Percentiles rank a stretch among this genome's conserved stretches.
phyloP scores from a whole-genome alignment of 1,140 invertebrate genomes.

The Matsumurasca onukii region DNA sequence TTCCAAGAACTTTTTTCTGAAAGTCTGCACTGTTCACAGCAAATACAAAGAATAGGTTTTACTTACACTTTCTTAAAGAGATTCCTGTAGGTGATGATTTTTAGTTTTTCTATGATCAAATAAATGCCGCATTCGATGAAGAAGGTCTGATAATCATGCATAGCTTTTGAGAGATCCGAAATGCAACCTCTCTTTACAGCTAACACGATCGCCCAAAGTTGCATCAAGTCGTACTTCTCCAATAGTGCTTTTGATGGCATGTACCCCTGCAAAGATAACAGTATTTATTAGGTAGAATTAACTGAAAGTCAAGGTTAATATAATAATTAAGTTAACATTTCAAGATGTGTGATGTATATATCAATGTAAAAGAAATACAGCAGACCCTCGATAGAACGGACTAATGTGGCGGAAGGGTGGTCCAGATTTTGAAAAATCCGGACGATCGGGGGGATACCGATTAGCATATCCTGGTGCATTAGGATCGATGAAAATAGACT shows the following conservation, averaged over 20 bases:
- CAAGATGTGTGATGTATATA: background rate
- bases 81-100: slow-evolving; percentile 93
- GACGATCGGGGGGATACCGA: no score
- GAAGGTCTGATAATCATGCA: slow-evolving; percentile 85
- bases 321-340: background rate
- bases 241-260: slow-evolving; percentile 81
- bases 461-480: no score
- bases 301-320: background rate
- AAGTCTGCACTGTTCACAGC: background rate
- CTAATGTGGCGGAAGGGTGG: no score
- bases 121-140: slow-evolving; percentile 96
- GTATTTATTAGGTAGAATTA: background rate
- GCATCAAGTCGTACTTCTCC: slow-evolving; percentile 85
- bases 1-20: background rate
- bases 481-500: no score
- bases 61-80: slow-evolving; percentile 92
- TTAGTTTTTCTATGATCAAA: slow-evolving; percentile 94
- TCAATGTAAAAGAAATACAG: background rate
- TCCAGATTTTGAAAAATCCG: no score
- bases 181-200: slow-evolving; percentile 91
- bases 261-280: slow-evolving; percentile 58
- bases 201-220: slow-evolving; percentile 86
- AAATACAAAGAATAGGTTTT: background rate
- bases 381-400: background rate
- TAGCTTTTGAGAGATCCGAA: slow-evolving; percentile 76